Evolutionary conservation across 2,888 invertebrate genomes (phyloP).

Genomic region (Pimpla rufipes): DNA sequence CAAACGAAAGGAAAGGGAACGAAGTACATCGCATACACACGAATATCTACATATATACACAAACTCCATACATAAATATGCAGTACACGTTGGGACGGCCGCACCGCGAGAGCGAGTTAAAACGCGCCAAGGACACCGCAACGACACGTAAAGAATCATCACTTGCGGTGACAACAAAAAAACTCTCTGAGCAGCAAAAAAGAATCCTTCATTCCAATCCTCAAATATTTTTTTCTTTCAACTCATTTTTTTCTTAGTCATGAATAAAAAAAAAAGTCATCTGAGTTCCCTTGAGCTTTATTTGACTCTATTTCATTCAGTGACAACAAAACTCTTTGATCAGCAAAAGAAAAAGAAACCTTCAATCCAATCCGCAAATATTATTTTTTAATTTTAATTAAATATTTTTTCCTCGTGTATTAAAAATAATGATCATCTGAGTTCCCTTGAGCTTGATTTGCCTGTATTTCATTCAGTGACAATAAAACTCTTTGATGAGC

Average conservation of each 20-base stretch:
- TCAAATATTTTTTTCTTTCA: not conserved
- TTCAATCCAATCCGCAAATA: no score
- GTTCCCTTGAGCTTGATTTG: no score
- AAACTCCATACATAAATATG: conserved; percentile 17
- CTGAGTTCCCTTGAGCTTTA: no score
- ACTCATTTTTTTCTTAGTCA: not conserved
- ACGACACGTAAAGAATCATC: not conserved
- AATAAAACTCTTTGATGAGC: no score
- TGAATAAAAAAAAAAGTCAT: not conserved
- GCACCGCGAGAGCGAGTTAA: conserved; percentile 6
- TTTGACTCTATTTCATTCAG: no score
- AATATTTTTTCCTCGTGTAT: no score
- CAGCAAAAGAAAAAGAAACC: no score
- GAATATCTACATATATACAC: conserved; percentile 5
- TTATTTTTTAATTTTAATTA: no score
- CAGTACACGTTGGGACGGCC: conserved; percentile 13
- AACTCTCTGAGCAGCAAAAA: not conserved
- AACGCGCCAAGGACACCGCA: conserved; percentile 47
- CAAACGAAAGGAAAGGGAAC: conserved; percentile 46
- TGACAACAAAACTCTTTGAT: no score
- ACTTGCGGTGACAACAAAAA: not conserved
- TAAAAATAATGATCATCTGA: no score
- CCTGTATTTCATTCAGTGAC: no score
- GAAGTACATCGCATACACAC: conserved; percentile 27
- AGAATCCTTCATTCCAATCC: not conserved